Base-by-base conservation (phyloP, 2,888 invertebrate genomes). In the Drosophila meridionalis region DNA sequence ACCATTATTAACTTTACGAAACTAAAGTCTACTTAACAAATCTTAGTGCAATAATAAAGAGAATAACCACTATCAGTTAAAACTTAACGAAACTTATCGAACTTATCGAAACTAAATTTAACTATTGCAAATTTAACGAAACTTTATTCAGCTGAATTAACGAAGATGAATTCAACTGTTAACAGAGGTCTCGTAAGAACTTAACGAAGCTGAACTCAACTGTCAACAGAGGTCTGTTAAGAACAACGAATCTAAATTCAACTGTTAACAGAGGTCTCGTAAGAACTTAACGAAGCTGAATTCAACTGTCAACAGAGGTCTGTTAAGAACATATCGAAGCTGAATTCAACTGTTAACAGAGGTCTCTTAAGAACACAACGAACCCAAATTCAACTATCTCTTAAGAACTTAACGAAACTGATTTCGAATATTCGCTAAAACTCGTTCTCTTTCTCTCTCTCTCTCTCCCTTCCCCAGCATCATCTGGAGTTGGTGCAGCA, bases 401-500 rank as follows among this genome's bases (percentile, higher is more conserved):
- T 43, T 26, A 45, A 4, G 2, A 47, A 8, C 28, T 47, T 12
- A 47, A 47, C 47, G 34, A 34, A 34, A 32, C 30, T 14, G 0
- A 30, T 14, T 14, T 48, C 7, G 14, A 48, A 7, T 7, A 3
- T 11, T 1, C 5, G 2, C 5, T 26, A 4, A 45, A 11, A 26
- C 6, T 28, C 12, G 2, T 28, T 28, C 14, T 28, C 30, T 14
- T 48, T 14, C 32, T 32, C n/a, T 20, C 20, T 32, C n/a, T 20
- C 20, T 20, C 20, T 20, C 32, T 9, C 4, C 2, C 2, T 30
- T n/a, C 20, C 5, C 0, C 81, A 94, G 94, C 91, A 94, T 72
- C 93, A 93, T 84, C 92, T 94, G 86, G 93, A 94, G 85, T 90
- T 80, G 43, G 87, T 93, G n/a, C 91, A 92, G 73, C 83, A 89